Conservation (phyloP, 2,888 invertebrate species). For the Eilema depressum region DNA sequence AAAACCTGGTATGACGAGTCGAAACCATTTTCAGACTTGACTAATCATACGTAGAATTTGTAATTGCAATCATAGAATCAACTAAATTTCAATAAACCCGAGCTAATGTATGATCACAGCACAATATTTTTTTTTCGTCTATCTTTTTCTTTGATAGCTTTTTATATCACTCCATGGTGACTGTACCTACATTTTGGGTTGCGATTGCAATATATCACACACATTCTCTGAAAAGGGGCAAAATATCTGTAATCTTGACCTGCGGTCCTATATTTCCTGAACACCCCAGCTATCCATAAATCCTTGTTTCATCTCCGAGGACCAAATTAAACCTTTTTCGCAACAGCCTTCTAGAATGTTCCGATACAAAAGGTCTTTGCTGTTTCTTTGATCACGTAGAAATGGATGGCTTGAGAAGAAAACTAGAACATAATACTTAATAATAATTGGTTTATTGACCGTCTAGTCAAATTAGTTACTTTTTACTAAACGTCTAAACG, state of each 20-base stretch:
- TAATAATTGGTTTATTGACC: neutral
- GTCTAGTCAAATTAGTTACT: too few relatives aligned
- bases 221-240: neutral
- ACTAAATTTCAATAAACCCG: too few relatives aligned
- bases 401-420: too few relatives aligned
- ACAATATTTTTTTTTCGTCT: too few relatives aligned
- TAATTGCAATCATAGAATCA: too few relatives aligned
- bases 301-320: constrained; percentile 32
- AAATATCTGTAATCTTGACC: constrained; percentile 31
- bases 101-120: too few relatives aligned
- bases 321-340: constrained; percentile 40
- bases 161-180: too few relatives aligned
- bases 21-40: too few relatives aligned
- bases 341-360: constrained; percentile 27
- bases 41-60: too few relatives aligned
- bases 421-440: neutral
- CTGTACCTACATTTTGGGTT: neutral
- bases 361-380: constrained; percentile 21
- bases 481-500: too few relatives aligned
- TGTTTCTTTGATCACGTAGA: constrained; percentile 3
- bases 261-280: constrained; percentile 23
- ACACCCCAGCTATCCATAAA: constrained; percentile 31
- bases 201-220: neutral
- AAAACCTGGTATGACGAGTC: too few relatives aligned
- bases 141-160: too few relatives aligned